Evolutionary conservation across 2,113 vertebrate species (phyloP).

Genomic region (Poeciliopsis turrubarensis): DNA sequence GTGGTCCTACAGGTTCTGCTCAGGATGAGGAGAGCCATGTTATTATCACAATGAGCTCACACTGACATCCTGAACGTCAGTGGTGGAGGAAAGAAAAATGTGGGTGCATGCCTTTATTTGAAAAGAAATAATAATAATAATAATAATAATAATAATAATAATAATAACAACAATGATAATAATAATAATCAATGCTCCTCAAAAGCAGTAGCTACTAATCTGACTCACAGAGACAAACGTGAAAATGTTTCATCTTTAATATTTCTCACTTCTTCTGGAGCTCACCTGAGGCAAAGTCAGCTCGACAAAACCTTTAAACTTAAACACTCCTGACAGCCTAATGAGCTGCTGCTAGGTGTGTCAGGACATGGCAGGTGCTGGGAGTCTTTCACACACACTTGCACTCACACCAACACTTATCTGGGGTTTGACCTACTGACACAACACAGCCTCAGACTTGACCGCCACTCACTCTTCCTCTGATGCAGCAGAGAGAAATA

Average conservation of each 20-base stretch:
- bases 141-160: neutral
- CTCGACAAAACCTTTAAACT: neutral
- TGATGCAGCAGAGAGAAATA: constrained; percentile 13
- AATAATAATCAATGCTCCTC: constrained; percentile 15
- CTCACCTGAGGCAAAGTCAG: constrained; percentile 4
- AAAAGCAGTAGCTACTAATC: constrained; percentile 24
- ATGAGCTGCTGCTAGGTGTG: constrained; percentile 9
- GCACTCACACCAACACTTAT: constrained; percentile 9
- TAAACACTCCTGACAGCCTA: constrained; percentile 5
- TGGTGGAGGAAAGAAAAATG: constrained; percentile 14
- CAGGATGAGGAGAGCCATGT: constrained; percentile 41
- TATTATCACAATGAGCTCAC: constrained; percentile 42
- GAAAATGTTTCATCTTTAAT: constrained; percentile 3
- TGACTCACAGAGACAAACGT: constrained; percentile 19
- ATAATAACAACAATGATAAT: constrained; percentile 4
- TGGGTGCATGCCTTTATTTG: constrained; percentile 1
- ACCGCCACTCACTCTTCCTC: constrained; percentile 18
- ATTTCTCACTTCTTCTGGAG: constrained; percentile 10
- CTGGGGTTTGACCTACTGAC: constrained; percentile 53
- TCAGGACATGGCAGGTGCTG: constrained; percentile 25
- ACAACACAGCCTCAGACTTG: constrained; percentile 36
- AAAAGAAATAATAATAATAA: constrained; percentile 11
- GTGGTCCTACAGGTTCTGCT: constrained; percentile 66
- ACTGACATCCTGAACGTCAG: constrained; percentile 51
- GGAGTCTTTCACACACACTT: constrained; percentile 5